Evolutionary conservation across 2,113 vertebrate genomes (phyloP), one percentile per base, ranked within the genome.

Genomic region (Peromyscus leucopus): DNA sequence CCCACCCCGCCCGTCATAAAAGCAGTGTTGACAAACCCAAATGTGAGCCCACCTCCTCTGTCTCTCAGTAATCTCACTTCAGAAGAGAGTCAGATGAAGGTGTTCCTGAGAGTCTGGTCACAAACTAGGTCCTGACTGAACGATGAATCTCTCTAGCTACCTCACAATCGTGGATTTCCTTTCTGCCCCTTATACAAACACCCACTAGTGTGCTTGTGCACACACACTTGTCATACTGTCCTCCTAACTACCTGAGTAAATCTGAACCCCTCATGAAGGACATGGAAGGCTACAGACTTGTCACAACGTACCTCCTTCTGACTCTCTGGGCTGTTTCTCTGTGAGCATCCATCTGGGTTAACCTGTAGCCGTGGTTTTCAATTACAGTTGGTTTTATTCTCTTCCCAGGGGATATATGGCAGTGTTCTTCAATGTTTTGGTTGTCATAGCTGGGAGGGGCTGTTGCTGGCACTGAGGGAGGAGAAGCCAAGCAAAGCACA

Each of bases 1-100:
- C n/a, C 79, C 9, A 6, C 15, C 7, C 9, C 10, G 16, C n/a
- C 0, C 1, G 72, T 3, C 24, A 24, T 2, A 36, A 0, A 48
- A 1, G 3, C 9, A 0, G 13, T 1, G 0, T 16, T 13, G 10
- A 42, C 33, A 19, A 15, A 21, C 28, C 10, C 10, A 0, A 0
- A 2, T 1, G 46, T 28, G 48, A n/a, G 1, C 10, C 16, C 0
- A 10, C 3, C 1, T 51, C 26, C 11, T 17, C 71, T 26, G 75
- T n/a, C 8, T 59, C n/a, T 16, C 33, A 51, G 67, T 5, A 3
- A 3, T 36, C 39, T 46, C 48, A 69, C 36, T 2, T 19, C 1
- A 0, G 33, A 57, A 48, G 36, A 11, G 2, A 16, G 63, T 4
- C 17, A 39, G 48, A n/a, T 0, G 1, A 13, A 13, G 36, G 36